Base-by-base conservation (phyloP, 2,113 vertebrate species). In the Fregata magnificens region DNA sequence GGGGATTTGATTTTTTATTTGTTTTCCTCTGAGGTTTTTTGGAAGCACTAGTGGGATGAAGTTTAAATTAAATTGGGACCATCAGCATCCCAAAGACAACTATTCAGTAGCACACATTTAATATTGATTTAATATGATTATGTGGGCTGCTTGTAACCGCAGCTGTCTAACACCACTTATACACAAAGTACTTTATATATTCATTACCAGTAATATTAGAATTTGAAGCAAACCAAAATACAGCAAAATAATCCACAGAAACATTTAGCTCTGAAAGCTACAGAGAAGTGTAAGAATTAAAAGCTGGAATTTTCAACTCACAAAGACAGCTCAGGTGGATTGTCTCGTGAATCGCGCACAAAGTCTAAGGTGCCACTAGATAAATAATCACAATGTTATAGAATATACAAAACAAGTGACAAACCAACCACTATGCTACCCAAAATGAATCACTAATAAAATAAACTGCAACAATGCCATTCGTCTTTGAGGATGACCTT, bases 1-100 rank as follows among this genome's bases (percentile, higher is more conserved):
- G 82, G 87, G 95, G 78, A 93, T 95, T 95, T 91, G 82, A 85
- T 95, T 96, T 96, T 91, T 82, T 24, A 97, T 97, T 95, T 96
- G 74, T 88, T 96, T 95, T 80, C 95, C 96, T 90, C 87, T 88
- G 96, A 95, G 96, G 93, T 69, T 94, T 96, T 90, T 65, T 69
- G 55, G 70, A 91, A 85, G 85, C 58, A 88, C 82, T n/a, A 88
- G 67, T 77, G 92, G 92, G 96, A 91, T 80, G 62, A 77, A 95
- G 87, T 52, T 91, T 91, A 95, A 95, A 93, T 96, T 95, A 94
- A 97, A 97, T 85, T 86, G 89, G 86, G 93, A 97, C 74, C 66
- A 82, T 76, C 42, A 69, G 55, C 77, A 95, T 79, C 91, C 95
- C 81, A 95, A 89, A 89, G 73, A 91, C 65, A 91, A 93, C 93